Evolutionary conservation across 1,140 invertebrate genomes (phyloP).

Genomic region (Agrypnia vestita): DNA sequence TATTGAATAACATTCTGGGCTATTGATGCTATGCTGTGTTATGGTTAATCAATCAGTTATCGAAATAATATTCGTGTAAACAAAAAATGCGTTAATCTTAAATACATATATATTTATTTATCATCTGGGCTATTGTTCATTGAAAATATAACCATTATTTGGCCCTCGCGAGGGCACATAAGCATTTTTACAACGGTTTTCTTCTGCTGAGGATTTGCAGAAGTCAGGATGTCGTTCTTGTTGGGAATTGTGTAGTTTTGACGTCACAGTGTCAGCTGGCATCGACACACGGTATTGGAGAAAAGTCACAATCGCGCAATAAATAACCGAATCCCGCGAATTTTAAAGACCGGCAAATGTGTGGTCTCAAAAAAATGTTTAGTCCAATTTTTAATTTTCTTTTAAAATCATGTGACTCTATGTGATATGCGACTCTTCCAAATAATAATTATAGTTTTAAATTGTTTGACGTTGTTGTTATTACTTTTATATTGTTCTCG

Average conservation of each 20-base stretch:
- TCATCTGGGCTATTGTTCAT: slow-evolving; percentile 60
- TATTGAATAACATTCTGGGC: slow-evolving; percentile 56
- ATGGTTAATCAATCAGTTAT: slow-evolving; percentile 55
- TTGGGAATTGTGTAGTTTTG: slow-evolving; percentile 33
- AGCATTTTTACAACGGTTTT: slow-evolving; percentile 56
- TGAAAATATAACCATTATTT: slow-evolving; percentile 43
- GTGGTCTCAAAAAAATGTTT: background rate
- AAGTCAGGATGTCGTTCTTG: slow-evolving; percentile 45
- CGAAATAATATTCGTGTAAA: slow-evolving; percentile 42
- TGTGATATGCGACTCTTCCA: slow-evolving; percentile 2
- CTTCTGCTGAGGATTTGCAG: slow-evolving; percentile 35
- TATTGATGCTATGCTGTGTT: slow-evolving; percentile 57
- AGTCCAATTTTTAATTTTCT: too few relatives aligned
- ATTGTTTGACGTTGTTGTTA: slow-evolving; percentile 55
- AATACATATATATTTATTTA: slow-evolving; percentile 52
- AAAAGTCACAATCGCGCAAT: slow-evolving; percentile 23
- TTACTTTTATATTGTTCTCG: slow-evolving; percentile 45
- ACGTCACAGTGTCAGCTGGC: slow-evolving; percentile 56
- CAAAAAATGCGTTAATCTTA: slow-evolving; percentile 46
- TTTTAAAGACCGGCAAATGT: background rate
- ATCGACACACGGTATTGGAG: slow-evolving; percentile 45
- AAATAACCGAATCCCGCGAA: background rate
- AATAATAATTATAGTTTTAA: slow-evolving; percentile 34
- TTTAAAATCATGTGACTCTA: background rate
- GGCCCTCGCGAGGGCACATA: slow-evolving; percentile 9